Percentiles rank a stretch among this genome's conserved stretches.
Conservation (phyloP, 2,888 invertebrate species). For the Himalopsyche tibetana region DNA sequence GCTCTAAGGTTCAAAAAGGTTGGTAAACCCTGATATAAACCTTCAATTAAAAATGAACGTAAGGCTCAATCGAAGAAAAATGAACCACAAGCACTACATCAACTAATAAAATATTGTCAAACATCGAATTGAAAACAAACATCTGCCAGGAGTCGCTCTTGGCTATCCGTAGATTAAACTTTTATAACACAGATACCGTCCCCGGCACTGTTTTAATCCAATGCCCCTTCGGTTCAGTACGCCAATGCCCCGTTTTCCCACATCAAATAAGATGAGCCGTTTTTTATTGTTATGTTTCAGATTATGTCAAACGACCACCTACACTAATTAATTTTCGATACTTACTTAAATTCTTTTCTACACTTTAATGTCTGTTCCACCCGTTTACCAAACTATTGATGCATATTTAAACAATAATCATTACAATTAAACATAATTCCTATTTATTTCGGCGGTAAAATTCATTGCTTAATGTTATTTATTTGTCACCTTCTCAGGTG, state of each 20-base stretch:
- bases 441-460: neutral
- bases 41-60: too few species aligned
- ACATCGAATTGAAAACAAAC: too few species aligned
- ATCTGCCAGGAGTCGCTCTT: too few species aligned
- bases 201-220: neutral
- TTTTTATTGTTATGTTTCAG: constrained; percentile 44
- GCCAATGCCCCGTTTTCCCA: neutral
- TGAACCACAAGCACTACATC: too few species aligned
- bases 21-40: too few species aligned
- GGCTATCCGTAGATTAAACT: too few species aligned
- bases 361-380: neutral
- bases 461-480: neutral
- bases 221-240: neutral
- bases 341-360: constrained; percentile 3
- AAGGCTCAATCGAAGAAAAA: too few species aligned
- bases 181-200: too few species aligned
- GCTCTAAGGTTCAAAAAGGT: too few species aligned
- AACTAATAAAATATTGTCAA: too few species aligned
- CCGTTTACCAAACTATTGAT: neutral
- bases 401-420: neutral
- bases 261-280: constrained; percentile 1
- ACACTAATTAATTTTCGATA: constrained; percentile 40
- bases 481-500: neutral
- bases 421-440: neutral
- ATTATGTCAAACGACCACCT: constrained; percentile 26